Evolutionary conservation across 1,140 invertebrate species (phyloP).

Genomic region (Bombus balteatus): DNA sequence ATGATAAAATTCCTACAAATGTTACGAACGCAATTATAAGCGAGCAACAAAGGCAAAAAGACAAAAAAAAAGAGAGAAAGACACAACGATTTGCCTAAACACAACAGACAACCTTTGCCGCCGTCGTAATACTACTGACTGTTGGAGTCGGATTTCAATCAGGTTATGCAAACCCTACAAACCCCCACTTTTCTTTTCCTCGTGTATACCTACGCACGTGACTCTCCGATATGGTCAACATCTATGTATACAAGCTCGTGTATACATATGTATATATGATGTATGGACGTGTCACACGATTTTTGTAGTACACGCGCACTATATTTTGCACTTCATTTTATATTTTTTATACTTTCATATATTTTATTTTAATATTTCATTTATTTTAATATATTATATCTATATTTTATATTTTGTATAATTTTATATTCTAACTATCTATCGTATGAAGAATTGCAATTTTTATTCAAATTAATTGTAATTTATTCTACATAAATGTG

Average conservation of each 20-base stretch:
- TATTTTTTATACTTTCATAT: neutral
- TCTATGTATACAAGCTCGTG: neutral
- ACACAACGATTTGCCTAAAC: neutral
- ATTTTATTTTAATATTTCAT: neutral
- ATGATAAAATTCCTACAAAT: neutral
- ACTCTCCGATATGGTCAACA: conserved; percentile 13
- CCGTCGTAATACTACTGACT: conserved; percentile 45
- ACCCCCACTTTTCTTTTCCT: conserved; percentile 11
- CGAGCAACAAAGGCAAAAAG: neutral
- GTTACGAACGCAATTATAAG: neutral
- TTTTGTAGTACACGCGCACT: neutral
- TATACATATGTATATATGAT: neutral
- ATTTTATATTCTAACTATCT: neutral
- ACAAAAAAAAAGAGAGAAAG: neutral
- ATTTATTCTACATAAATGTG: neutral
- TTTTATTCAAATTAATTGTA: neutral
- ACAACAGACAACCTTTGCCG: neutral
- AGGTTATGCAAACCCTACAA: conserved; percentile 42
- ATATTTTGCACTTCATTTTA: neutral
- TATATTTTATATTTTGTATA: neutral
- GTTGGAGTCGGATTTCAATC: conserved; percentile 38
- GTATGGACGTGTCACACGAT: neutral
- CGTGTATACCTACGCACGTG: conserved; percentile 37
- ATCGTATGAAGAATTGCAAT: neutral
- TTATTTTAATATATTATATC: too few relatives aligned